A percentile compares a stretch with the other conserved stretches of the same genome.
These are phyloP conservation scores for Cataglyphis albicans DNA, from an alignment of 2,888 invertebrate species.

Conservation along the genomic window DNA sequence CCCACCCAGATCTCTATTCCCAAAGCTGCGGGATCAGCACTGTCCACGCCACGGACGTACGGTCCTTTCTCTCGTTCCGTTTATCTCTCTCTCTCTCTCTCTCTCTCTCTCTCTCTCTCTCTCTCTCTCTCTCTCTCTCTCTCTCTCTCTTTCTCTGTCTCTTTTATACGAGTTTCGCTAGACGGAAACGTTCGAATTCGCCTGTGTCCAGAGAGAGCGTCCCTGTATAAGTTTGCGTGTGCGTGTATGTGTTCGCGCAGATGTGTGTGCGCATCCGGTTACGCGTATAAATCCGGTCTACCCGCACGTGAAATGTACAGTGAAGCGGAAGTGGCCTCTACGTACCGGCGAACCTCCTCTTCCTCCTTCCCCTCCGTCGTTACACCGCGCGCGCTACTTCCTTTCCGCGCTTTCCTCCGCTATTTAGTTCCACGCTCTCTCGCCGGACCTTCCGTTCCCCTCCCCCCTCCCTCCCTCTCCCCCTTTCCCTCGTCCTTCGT, in stretches of 20 bases:
- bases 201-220: slow-evolving; percentile 16
- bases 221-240: slow-evolving; percentile 11
- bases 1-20: slow-evolving; percentile 50
- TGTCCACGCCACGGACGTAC: slow-evolving; percentile 42
- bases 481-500: background rate
- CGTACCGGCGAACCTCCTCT: slow-evolving; percentile 29
- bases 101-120: slow-evolving; percentile 24
- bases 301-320: slow-evolving; percentile 68
- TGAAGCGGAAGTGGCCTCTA: slow-evolving; percentile 64
- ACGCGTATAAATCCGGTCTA: slow-evolving; percentile 66
- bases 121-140: background rate
- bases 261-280: slow-evolving; percentile 61
- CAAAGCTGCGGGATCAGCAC: slow-evolving; percentile 55
- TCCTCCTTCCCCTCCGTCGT: slow-evolving; percentile 19
- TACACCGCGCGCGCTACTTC: slow-evolving; percentile 22
- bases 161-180: slow-evolving; percentile 30
- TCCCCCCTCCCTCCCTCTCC: background rate
- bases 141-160: slow-evolving; percentile 12
- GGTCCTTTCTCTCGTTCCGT: slow-evolving; percentile 10
- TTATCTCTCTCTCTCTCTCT: background rate
- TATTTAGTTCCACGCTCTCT: slow-evolving; percentile 17
- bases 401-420: slow-evolving; percentile 29
- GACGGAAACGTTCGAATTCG: slow-evolving; percentile 52
- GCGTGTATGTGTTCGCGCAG: slow-evolving; percentile 3
- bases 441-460: slow-evolving; percentile 9